A percentile compares a stretch with the other conserved stretches of the same genome.
Evolutionary conservation across 2,888 invertebrate genomes (phyloP).

Genomic region (Scaptodrosophila latifasciaeformis): DNA sequence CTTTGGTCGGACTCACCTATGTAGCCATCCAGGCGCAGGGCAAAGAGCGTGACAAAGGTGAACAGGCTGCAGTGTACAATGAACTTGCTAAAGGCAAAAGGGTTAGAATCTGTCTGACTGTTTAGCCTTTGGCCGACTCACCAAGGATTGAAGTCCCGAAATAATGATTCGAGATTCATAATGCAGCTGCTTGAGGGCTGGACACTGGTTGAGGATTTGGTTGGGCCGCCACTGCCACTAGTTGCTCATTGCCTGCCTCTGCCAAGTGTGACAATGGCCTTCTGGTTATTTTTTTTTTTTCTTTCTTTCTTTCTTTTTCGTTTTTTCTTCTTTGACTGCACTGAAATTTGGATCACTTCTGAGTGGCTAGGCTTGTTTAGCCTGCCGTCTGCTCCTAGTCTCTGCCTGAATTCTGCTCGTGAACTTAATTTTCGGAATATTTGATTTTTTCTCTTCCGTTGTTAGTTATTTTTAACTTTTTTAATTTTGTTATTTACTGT

Average conservation of each 20-base stretch:
- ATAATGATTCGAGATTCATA: conserved; percentile 92
- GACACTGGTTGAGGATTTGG: too few species aligned
- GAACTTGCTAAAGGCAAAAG: conserved; percentile 87
- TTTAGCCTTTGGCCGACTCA: conserved; percentile 73
- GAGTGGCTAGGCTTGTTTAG: too few species aligned
- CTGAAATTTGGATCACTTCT: too few species aligned
- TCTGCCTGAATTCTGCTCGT: too few species aligned
- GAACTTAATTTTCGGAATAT: too few species aligned
- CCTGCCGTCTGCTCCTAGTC: too few species aligned
- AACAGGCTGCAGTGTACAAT: conserved; percentile 95
- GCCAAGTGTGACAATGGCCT: conserved; percentile 11
- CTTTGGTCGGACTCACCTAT: conserved; percentile 76
- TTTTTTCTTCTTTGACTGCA: too few species aligned
- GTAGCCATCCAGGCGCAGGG: conserved; percentile 90
- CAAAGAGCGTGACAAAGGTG: conserved; percentile 92
- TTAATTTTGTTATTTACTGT: too few species aligned
- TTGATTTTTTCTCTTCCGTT: too few species aligned
- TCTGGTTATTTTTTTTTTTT: too few species aligned
- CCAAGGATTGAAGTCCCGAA: conserved; percentile 95
- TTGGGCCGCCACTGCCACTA: conserved; percentile 35
- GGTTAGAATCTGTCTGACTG: conserved; percentile 17
- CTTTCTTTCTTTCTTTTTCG: too few species aligned
- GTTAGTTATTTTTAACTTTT: too few species aligned
- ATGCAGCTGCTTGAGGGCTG: conserved; percentile 11
- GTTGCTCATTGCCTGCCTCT: conserved; percentile 48